phyloP scores from a whole-genome alignment of 2,797 vertebrate genomes.

The Microtus californicus region DNA sequence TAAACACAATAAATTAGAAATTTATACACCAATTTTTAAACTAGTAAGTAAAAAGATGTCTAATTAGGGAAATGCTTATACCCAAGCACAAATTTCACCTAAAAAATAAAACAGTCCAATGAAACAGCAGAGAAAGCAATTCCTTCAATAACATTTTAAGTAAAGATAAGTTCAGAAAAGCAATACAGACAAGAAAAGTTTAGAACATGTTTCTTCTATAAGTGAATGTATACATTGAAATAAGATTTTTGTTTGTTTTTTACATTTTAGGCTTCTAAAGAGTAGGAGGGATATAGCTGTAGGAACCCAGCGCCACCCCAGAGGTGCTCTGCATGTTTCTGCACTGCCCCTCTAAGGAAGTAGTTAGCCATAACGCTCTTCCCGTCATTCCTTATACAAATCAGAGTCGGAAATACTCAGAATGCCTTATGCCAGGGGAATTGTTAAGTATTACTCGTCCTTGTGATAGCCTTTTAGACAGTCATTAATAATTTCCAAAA shows the following conservation, averaged over 20 bases:
- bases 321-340: not conserved
- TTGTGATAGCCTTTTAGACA: conserved; percentile 14
- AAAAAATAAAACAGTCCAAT: not conserved
- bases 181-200: not conserved
- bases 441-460: not conserved
- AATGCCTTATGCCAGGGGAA: not conserved
- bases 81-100: conserved; percentile 29
- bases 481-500: conserved; percentile 28
- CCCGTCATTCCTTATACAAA: conserved; percentile 26
- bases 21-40: conserved; percentile 5
- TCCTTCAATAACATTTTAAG: conserved; percentile 13
- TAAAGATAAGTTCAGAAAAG: conserved; percentile 10
- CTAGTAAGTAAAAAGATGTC: not conserved
- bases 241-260: conserved; percentile 1
- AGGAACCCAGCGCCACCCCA: not conserved
- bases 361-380: not conserved
- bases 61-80: conserved; percentile 45
- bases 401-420: not conserved
- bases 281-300: not conserved
- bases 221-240: conserved; percentile 42
- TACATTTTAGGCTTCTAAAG: not conserved
- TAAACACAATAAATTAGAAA: not conserved
- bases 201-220: not conserved
- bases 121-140: not conserved
- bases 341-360: not conserved